Percentiles rank a stretch among this genome's conserved stretches.
phyloP scores from a whole-genome alignment of 2,797 vertebrate species.

The Brachymystax lenok region DNA sequence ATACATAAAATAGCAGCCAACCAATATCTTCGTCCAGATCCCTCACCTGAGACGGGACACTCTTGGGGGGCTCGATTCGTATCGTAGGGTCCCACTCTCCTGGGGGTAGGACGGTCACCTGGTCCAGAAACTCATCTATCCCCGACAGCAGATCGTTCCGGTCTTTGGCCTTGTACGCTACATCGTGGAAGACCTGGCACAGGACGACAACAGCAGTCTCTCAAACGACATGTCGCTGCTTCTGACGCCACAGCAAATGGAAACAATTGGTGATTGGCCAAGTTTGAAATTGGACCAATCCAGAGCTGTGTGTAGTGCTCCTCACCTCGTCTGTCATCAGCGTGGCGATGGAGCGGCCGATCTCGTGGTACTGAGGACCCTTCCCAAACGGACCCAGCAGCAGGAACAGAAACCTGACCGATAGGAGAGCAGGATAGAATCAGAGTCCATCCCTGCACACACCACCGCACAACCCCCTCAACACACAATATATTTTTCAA shows the following conservation, averaged over 20 bases:
- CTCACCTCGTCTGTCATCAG: constrained; percentile 97
- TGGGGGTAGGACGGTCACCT: constrained; percentile 93
- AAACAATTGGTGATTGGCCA: neutral
- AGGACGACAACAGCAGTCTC: neutral
- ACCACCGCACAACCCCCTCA: neutral
- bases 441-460: neutral
- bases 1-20: neutral
- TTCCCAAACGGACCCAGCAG: constrained; percentile 91
- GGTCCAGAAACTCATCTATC: constrained; percentile 97
- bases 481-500: neutral
- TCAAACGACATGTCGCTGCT: neutral
- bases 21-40: neutral
- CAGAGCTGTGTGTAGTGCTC: neutral
- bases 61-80: constrained; percentile 94
- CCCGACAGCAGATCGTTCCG: constrained; percentile 92
- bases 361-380: constrained; percentile 93
- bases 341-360: constrained; percentile 94
- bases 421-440: constrained; percentile 3
- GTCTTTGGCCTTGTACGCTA: constrained; percentile 97
- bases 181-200: constrained; percentile 90
- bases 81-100: constrained; percentile 97
- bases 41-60: constrained; percentile 93
- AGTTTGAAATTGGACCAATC: neutral
- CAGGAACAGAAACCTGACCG: constrained; percentile 90
- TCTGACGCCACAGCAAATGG: neutral